phyloP scores from a whole-genome alignment of 2,797 vertebrate genomes.

The Morelia viridis region DNA sequence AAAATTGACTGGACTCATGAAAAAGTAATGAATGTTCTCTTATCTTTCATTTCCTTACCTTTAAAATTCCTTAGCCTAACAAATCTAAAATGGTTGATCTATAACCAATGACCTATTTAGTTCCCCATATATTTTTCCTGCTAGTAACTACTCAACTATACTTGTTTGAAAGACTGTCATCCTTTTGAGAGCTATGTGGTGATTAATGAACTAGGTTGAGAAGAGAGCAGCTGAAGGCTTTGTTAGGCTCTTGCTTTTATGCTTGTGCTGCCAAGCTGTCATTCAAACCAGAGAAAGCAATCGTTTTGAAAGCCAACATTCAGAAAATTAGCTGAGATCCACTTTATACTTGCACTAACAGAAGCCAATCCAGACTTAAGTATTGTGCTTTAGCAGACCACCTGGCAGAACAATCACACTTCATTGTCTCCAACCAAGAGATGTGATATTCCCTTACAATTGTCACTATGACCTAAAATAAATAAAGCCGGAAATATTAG shows the following conservation, averaged over 20 bases:
- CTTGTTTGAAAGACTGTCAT: conserved; percentile 18
- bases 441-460: not conserved
- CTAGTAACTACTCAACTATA: conserved; percentile 24
- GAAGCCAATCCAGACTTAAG: not conserved
- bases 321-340: conserved; percentile 10
- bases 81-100: not conserved
- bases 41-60: not conserved
- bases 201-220: conserved; percentile 9
- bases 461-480: not conserved
- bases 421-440: not conserved
- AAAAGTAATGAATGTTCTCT: not conserved
- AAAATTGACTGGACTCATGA: not conserved
- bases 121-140: conserved; percentile 5
- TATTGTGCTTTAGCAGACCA: not conserved
- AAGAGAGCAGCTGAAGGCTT: conserved; percentile 26
- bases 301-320: conserved; percentile 12
- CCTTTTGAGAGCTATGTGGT: conserved; percentile 23
- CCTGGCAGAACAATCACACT: not conserved
- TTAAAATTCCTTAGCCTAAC: not conserved
- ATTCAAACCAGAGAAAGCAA: not conserved
- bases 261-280: conserved; percentile 13
- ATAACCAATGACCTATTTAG: conserved; percentile 24
- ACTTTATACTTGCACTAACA: not conserved
- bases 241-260: conserved; percentile 12
- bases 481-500: not conserved